Base-by-base conservation (phyloP, 1,140 invertebrate genomes). In the Zeugodacus cucurbitae region DNA sequence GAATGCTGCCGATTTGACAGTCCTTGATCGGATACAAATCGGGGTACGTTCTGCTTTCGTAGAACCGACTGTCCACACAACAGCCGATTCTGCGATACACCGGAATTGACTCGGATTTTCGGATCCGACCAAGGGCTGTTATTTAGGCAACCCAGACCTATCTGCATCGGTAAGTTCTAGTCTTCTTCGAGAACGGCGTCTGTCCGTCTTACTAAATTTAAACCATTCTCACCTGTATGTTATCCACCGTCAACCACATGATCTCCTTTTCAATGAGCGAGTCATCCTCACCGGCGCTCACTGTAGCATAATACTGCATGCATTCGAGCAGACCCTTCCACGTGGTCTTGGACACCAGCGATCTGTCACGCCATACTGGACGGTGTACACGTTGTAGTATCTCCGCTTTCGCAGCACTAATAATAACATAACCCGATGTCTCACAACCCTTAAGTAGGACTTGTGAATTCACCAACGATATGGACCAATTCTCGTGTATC, bases 241-340 rank as follows among this genome's bases (percentile, higher is more conserved):
- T 97, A 90, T 99, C 98, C 37, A 98, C 95, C 3, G 96, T 97
- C 87, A 99, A 94, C 98, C 99, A 99, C 95, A 98, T 97, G 89
- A 99, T 99, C 92, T 99, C 97, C 90, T 98, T 97, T 94, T 95
- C 94, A 88, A 95, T 92, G 20, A 95, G 93, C 20, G 96, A 96
- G 94, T 97, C 96, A 59, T 96, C 95, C 91, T 97, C 96, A 20
- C 97, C 97, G 58, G 96, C 96, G 93, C 96, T 97, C 41, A 99
- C 98, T 44, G 98, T 99, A 3, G 98, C 98, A 94, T 99, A 99
- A 94, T 99, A 99, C 95, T 99, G 98, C 98, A 99, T 99, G 93
- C 98, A 98, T 92, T 99, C 98, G 1, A 99, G 94, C 87, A 97
- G 96, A 11, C 98, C 98, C 82, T 97, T 96, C 98, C 98, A 99